Percentiles rank a stretch among this genome's conserved stretches.
phyloP scores from a whole-genome alignment of 2,888 invertebrate species.

The Xanthorhoe spadicearia region DNA sequence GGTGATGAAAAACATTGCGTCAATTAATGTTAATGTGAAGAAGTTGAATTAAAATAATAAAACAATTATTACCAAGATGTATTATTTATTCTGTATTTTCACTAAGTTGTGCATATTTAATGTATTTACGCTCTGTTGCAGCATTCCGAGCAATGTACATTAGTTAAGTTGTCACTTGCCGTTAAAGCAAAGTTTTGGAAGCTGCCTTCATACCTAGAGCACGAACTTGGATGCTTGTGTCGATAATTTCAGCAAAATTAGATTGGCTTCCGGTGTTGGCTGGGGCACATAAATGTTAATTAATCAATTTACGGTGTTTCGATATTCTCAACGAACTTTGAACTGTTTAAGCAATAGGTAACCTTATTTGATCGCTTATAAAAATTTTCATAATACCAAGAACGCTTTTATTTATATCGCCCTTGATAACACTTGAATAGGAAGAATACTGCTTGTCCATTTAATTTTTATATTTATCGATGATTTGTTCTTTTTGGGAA shows the following conservation, averaged over 20 bases:
- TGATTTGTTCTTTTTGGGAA: no score
- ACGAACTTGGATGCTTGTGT: background rate
- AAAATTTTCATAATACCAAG: no score
- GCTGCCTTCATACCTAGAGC: background rate
- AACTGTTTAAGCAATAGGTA: background rate
- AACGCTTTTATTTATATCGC: no score
- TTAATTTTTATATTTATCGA: no score
- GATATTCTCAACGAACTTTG: background rate
- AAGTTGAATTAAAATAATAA: no score
- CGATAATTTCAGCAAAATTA: slow-evolving; percentile 4
- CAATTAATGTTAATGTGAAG: no score
- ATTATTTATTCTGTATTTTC: background rate
- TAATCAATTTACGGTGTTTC: background rate
- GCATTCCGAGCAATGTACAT: background rate
- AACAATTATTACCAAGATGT: no score
- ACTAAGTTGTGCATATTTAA: background rate
- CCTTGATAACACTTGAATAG: no score
- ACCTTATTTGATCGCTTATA: no score
- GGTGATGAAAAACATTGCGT: no score
- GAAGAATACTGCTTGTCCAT: no score
- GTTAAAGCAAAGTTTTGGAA: background rate
- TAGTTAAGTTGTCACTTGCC: background rate
- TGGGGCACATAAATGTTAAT: background rate
- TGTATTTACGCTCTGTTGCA: background rate
- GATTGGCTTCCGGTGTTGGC: background rate